Conservation (phyloP, 2,113 vertebrate genomes). For the Varanus salvator region DNA sequence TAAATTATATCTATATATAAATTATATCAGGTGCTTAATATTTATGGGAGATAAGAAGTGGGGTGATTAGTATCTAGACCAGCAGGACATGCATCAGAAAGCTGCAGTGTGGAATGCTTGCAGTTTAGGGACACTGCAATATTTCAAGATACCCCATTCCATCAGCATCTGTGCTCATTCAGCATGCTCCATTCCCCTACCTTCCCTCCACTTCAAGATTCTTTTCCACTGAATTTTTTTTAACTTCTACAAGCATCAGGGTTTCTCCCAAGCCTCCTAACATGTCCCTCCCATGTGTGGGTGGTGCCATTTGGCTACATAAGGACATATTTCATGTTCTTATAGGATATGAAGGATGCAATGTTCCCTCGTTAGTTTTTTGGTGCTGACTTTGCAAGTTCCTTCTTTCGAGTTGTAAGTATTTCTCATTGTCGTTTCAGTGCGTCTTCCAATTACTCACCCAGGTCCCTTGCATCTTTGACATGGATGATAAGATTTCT, state of each 20-base stretch:
- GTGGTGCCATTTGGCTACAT: background rate
- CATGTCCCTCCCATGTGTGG: background rate
- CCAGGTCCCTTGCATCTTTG: constrained; percentile 56
- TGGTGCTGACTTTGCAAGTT: background rate
- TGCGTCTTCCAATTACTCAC: accelerated
- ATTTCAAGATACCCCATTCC: no score
- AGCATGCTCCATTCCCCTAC: no score
- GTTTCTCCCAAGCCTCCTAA: background rate
- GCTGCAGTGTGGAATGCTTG: no score
- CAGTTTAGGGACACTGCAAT: no score
- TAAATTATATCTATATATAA: no score
- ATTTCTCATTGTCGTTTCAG: constrained; percentile 37
- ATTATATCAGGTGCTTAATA: no score
- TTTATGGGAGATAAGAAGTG: no score
- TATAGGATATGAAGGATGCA: no score
- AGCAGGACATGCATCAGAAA: no score
- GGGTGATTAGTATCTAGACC: no score
- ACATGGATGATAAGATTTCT: accelerated
- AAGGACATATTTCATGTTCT: background rate
- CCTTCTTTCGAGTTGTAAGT: background rate
- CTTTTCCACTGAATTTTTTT: background rate
- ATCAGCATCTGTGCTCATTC: no score
- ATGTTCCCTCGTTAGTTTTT: background rate
- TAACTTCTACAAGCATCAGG: background rate
- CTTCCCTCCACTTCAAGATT: background rate